Evolutionary conservation across 2,888 invertebrate genomes (phyloP).

Genomic region (Rhopalosiphum nymphaeae): DNA sequence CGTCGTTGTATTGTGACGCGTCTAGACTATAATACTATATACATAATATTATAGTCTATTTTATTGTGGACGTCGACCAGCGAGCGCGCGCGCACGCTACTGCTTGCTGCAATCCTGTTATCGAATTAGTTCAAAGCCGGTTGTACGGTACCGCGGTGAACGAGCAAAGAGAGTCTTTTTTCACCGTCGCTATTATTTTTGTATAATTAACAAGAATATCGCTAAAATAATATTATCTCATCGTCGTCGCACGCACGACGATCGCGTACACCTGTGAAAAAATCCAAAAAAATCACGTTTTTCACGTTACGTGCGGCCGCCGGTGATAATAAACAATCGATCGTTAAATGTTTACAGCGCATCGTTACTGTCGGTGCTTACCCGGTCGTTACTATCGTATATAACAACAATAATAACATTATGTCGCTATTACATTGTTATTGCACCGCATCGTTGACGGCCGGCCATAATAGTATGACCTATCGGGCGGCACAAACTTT

Average conservation of each 20-base stretch:
- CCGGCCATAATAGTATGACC: background rate
- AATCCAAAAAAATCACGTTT: background rate
- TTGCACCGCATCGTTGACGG: background rate
- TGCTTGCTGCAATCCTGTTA: slow-evolving; percentile 45
- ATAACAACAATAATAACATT: background rate
- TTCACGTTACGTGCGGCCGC: background rate
- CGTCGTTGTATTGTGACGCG: background rate
- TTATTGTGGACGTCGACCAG: background rate
- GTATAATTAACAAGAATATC: background rate
- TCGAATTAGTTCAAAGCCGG: slow-evolving; percentile 43
- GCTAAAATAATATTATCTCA: background rate
- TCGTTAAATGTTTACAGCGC: background rate
- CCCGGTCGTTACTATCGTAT: background rate
- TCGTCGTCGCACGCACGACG: background rate
- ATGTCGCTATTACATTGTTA: background rate
- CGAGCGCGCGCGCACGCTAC: background rate
- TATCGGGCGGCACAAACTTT: background rate
- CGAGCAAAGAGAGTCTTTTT: background rate
- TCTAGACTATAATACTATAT: background rate
- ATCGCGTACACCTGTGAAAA: background rate
- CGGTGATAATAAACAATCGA: background rate
- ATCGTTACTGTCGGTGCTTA: background rate
- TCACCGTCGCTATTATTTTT: background rate
- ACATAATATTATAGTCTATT: background rate
- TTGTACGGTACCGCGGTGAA: slow-evolving; percentile 14